These are phyloP conservation scores for Centropus unirufus DNA, from an alignment of 2,113 vertebrate species.

Conservation along the genomic window DNA sequence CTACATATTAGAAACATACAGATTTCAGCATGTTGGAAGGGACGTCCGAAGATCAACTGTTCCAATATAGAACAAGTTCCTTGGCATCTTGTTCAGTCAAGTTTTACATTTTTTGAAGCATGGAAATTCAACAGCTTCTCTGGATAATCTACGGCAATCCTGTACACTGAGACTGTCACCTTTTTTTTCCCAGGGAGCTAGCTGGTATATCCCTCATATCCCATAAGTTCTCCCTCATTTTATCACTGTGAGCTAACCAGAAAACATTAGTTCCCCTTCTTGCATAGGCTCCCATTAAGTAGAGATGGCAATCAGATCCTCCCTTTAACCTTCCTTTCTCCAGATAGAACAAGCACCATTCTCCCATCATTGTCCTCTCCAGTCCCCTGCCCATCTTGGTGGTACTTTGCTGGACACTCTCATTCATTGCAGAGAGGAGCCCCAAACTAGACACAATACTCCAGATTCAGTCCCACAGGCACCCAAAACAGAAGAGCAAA, in stretches of 20 bases:
- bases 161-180: background rate
- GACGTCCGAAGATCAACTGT: background rate
- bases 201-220: background rate
- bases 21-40: background rate
- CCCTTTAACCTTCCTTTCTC: background rate
- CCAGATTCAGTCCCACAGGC: background rate
- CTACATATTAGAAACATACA: background rate
- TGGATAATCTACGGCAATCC: background rate
- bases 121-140: background rate
- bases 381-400: background rate
- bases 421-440: background rate
- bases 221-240: background rate
- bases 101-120: background rate
- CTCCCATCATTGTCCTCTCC: background rate
- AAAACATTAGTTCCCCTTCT: background rate
- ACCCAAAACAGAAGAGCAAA: background rate
- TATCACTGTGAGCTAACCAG: background rate
- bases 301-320: background rate
- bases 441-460: background rate
- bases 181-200: background rate
- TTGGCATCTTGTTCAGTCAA: background rate
- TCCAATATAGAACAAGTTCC: background rate
- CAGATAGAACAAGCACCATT: background rate
- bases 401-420: background rate
- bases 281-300: background rate